Evolutionary conservation across 2,797 vertebrate species (phyloP).

Genomic region (Eospalax fontanierii): DNA sequence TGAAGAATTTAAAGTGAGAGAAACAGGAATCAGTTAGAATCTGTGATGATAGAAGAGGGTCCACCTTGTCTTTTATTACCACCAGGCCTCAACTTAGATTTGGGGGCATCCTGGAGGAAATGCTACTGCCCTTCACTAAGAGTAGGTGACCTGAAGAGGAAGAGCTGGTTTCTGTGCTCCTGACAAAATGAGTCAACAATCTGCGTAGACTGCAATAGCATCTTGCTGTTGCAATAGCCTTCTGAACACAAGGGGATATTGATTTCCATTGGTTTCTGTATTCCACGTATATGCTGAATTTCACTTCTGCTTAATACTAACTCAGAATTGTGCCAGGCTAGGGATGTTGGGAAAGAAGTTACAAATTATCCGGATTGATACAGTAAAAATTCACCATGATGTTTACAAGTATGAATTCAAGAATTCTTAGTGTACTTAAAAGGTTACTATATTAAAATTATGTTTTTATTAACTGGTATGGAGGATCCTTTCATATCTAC

Average conservation of each 20-base stretch:
- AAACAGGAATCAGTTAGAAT: neutral
- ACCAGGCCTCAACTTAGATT: neutral
- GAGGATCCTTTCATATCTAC: neutral
- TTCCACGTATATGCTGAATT: neutral
- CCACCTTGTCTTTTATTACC: neutral
- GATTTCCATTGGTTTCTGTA: neutral
- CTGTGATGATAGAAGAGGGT: neutral
- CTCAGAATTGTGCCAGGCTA: neutral
- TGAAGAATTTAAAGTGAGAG: neutral
- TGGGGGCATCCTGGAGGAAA: neutral
- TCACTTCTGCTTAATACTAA: neutral
- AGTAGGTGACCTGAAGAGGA: neutral
- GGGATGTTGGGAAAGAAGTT: neutral
- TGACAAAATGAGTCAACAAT: neutral
- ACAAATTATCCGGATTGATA: neutral
- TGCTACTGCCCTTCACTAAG: neutral
- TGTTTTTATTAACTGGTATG: neutral
- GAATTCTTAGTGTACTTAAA: slow-evolving; percentile 27
- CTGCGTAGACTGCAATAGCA: neutral
- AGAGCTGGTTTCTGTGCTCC: neutral
- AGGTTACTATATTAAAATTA: neutral
- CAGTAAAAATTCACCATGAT: neutral
- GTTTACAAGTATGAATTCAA: neutral
- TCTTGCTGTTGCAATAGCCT: neutral
- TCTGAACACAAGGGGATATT: neutral